Base-by-base conservation (phyloP, 2,113 vertebrate species). In the Cisticola juncidis region DNA sequence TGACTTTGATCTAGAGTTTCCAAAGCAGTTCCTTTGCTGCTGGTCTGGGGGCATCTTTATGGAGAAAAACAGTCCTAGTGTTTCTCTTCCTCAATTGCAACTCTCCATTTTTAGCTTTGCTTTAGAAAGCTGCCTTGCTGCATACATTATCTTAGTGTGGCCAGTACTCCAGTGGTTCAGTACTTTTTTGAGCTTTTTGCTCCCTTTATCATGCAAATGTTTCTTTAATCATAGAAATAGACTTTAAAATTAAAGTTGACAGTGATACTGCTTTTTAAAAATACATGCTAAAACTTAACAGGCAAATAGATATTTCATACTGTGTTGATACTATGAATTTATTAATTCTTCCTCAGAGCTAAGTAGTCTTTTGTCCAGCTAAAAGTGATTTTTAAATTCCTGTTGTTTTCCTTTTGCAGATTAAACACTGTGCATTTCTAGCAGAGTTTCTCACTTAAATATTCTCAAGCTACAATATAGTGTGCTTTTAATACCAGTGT, bases 61-160 rank as follows among this genome's bases (percentile, higher is more conserved):
- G 65, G 44, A 47, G 70, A 47, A 51, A 22, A 90, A 26, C 7
- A 81, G 42, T 42, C 40, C 56, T 72, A 17, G 20, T 70, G 20
- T 66, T 90, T 90, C 19, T 82, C 57, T 86, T 85, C 48, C 53
- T 85, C 44, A 72, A 6, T 64, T 90, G 24, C 50, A 18, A 16
- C 31, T 71, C 33, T 88, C 35, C 9, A 8, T 64, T 85, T 88
- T 79, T 76, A 76, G 66, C 22, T 82, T 93, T 45, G 23, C n/a
- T 88, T 64, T 26, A 31, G 85, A 69, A 87, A 68, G 16, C 16
- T 78, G 51, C 4, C 13, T 78, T 74, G 25, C 51, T 62, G 25
- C 35, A 5, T 84, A 11, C 2, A 0, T 74, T 57, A 4, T 21
- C 20, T 66, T 69, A 38, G 47, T 2, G 1, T 62, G n/a, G 47